phyloP scores from a whole-genome alignment of 2,113 vertebrate genomes.

The Alligator mississippiensis region DNA sequence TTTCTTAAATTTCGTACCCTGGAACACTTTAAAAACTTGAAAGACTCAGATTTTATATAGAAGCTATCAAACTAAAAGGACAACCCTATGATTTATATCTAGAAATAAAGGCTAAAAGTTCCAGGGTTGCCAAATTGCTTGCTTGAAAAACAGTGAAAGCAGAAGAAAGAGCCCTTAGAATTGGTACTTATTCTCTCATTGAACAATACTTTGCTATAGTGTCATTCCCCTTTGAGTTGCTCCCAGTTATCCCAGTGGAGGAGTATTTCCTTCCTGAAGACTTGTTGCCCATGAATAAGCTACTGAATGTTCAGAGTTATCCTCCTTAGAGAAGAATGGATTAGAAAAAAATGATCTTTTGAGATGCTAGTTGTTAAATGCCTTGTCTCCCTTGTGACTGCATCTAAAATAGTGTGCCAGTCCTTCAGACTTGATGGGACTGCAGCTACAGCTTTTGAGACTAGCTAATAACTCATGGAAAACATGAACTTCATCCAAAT shows the following conservation, averaged over 20 bases:
- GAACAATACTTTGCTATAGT: neutral
- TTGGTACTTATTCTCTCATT: neutral
- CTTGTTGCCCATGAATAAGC: neutral
- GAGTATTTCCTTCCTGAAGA: neutral
- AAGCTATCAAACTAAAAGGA: constrained; percentile 45
- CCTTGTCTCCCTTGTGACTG: neutral
- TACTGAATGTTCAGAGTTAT: neutral
- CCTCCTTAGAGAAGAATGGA: neutral
- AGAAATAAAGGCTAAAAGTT: constrained; percentile 60
- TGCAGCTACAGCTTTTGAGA: constrained; percentile 43
- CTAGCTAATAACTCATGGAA: constrained; percentile 42
- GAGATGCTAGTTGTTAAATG: constrained; percentile 10
- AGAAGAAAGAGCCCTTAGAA: constrained; percentile 19
- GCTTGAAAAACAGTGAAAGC: constrained; percentile 42
- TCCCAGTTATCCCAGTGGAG: neutral
- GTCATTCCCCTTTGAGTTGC: neutral
- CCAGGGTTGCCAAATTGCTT: constrained; percentile 23
- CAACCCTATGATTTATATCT: constrained; percentile 60
- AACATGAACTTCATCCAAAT: constrained; percentile 49
- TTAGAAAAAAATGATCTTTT: neutral
- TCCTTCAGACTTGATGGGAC: neutral
- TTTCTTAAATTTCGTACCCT: constrained; percentile 65
- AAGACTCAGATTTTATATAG: constrained; percentile 62
- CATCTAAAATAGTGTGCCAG: constrained; percentile 6
- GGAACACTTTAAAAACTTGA: constrained; percentile 58